Evolutionary conservation across 2,113 vertebrate species (phyloP).

Genomic region (Ophthalmolycus amberensis): DNA sequence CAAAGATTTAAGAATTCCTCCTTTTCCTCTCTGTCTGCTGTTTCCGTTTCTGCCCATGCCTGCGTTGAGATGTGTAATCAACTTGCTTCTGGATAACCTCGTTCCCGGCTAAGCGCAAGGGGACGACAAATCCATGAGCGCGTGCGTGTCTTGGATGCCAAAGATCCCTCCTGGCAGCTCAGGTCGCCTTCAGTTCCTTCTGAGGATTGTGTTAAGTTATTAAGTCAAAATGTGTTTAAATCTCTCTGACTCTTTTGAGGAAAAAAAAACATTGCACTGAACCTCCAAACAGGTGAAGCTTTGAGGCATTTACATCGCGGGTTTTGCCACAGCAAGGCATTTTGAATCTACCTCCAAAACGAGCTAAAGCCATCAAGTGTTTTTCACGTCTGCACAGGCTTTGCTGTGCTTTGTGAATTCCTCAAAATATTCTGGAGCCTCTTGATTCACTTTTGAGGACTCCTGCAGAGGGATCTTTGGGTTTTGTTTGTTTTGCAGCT

Average conservation of each 20-base stretch:
- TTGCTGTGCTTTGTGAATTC: constrained; percentile 9
- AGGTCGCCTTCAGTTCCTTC: constrained; percentile 52
- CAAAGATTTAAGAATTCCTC: constrained; percentile 66
- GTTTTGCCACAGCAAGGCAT: constrained; percentile 37
- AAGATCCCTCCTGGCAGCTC: constrained; percentile 61
- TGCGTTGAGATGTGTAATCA: constrained; percentile 67
- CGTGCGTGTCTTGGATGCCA: constrained; percentile 66
- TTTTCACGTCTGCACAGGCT: constrained; percentile 11
- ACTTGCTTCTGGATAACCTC: constrained; percentile 74
- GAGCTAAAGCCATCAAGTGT: constrained; percentile 31
- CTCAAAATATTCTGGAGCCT: constrained; percentile 1
- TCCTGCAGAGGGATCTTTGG: constrained; percentile 13
- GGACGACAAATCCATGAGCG: constrained; percentile 69
- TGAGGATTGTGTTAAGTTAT: constrained; percentile 65
- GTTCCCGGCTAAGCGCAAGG: constrained; percentile 67
- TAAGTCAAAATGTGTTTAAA: constrained; percentile 72
- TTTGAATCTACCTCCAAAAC: constrained; percentile 41
- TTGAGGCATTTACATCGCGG: constrained; percentile 37
- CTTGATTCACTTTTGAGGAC: constrained; percentile 19
- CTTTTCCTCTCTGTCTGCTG: constrained; percentile 10
- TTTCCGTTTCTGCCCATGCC: constrained; percentile 45
- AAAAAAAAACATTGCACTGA: constrained; percentile 35
- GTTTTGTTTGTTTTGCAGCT: constrained; percentile 11
- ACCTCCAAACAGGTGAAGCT: constrained; percentile 63
- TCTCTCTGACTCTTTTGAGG: constrained; percentile 49